phyloP scores from a whole-genome alignment of 2,797 vertebrate genomes.

The Todus mexicanus region DNA sequence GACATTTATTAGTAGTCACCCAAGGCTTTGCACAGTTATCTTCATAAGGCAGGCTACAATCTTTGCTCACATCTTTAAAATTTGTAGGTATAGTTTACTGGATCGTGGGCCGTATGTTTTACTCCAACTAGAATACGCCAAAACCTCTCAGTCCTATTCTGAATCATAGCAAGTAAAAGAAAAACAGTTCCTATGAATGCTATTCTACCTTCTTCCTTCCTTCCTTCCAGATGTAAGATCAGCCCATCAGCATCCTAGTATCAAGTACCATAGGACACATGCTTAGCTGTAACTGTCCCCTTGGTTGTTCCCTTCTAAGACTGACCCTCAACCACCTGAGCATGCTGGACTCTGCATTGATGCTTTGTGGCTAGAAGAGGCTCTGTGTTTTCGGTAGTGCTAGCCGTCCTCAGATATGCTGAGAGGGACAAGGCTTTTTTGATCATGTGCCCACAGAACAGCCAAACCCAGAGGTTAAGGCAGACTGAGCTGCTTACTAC shows the following conservation, averaged over 20 bases:
- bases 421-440: neutral
- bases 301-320: neutral
- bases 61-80: neutral
- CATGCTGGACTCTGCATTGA: neutral
- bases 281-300: neutral
- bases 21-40: neutral
- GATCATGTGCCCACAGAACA: neutral
- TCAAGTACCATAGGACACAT: too few species aligned
- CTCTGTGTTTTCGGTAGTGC: neutral
- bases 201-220: neutral
- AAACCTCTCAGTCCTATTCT: neutral
- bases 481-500: neutral
- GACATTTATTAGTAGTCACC: neutral
- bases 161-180: neutral
- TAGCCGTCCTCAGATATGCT: neutral
- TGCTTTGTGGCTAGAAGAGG: neutral
- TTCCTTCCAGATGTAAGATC: neutral
- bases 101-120: rapidly evolving
- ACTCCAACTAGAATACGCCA: neutral
- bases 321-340: neutral
- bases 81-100: neutral
- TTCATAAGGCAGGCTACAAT: neutral
- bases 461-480: neutral
- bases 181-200: neutral
- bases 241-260: neutral